Evolutionary conservation across 30 jellyfish, hydroid and myxozoan genomes (phyloP).

Genomic region (Aurelia coerulea): DNA sequence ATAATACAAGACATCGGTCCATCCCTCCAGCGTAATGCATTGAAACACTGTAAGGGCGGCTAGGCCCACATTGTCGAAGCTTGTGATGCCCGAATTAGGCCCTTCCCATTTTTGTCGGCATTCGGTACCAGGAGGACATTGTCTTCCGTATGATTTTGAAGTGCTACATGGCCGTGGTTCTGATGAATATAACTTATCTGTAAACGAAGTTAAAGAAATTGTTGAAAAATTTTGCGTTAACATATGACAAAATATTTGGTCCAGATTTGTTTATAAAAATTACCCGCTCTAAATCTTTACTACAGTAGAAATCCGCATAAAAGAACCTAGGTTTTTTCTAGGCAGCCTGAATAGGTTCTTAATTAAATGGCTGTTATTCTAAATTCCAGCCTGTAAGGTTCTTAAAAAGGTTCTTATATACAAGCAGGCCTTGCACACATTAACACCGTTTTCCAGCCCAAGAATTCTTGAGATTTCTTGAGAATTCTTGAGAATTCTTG

Average conservation of each 20-base stretch:
- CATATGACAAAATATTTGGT: background rate
- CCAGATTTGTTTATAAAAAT: too few relatives aligned
- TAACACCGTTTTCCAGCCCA: too few relatives aligned
- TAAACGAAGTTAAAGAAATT: slow-evolving; percentile 2
- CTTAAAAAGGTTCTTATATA: too few relatives aligned
- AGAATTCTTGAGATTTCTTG: too few relatives aligned
- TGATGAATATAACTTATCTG: slow-evolving; percentile 54
- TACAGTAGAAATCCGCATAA: too few relatives aligned
- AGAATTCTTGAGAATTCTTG: too few relatives aligned
- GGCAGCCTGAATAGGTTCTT: too few relatives aligned
- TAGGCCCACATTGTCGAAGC: slow-evolving; percentile 93
- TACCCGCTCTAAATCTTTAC: too few relatives aligned
- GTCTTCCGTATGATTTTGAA: slow-evolving; percentile 58
- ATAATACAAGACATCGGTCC: slow-evolving; percentile 94
- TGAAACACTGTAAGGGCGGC: slow-evolving; percentile 97
- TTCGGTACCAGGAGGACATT: slow-evolving; percentile 77
- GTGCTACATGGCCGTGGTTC: slow-evolving; percentile 93
- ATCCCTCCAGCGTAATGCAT: slow-evolving; percentile 95
- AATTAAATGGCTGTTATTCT: too few relatives aligned
- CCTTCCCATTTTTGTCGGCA: slow-evolving; percentile 89
- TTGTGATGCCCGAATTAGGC: slow-evolving; percentile 93
- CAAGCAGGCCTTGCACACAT: too few relatives aligned
- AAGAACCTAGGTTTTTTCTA: too few relatives aligned
- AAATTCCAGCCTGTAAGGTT: too few relatives aligned
- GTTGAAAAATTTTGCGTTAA: background rate